A percentile compares a stretch with the other conserved stretches of the same genome.
Conservation (phyloP, 2,797 vertebrate genomes). For the Heteromormyrus szaboi region DNA sequence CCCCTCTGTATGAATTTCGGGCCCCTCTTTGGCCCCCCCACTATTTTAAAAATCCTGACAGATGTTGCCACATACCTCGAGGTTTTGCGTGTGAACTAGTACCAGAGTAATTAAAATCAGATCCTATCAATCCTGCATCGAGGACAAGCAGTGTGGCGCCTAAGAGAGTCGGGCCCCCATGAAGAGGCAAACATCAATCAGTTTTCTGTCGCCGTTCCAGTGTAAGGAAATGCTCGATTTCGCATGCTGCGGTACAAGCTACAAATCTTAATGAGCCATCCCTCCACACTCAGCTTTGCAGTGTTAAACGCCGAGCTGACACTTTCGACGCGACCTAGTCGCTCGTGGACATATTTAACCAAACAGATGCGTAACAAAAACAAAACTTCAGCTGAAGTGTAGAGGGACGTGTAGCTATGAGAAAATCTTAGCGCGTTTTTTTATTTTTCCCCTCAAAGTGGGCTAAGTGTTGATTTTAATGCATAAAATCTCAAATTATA, state of each 20-base stretch:
- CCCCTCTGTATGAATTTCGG: not conserved
- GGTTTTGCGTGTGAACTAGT: not conserved
- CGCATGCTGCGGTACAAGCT: not conserved
- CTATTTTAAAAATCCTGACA: slow-evolving; percentile 14
- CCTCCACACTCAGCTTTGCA: not conserved
- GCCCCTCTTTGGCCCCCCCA: not conserved
- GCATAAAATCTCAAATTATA: not conserved
- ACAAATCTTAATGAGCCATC: not conserved
- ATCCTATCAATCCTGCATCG: not conserved
- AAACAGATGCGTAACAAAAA: not conserved
- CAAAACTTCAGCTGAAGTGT: not conserved
- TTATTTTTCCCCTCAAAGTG: not conserved
- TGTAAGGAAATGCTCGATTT: not conserved
- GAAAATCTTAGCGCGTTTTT: not conserved
- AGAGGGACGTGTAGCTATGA: not conserved
- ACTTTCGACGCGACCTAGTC: not conserved
- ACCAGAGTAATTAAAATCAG: not conserved
- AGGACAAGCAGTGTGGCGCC: not conserved
- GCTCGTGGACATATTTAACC: not conserved
- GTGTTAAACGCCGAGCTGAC: not conserved
- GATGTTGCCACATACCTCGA: not conserved
- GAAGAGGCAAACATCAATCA: slow-evolving; percentile 38
- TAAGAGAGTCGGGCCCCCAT: slow-evolving; percentile 17
- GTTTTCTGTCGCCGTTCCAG: not conserved
- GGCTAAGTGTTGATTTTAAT: not conserved